Conservation (phyloP, 2,113 vertebrate species). For the Rhagologus leucostigma region DNA sequence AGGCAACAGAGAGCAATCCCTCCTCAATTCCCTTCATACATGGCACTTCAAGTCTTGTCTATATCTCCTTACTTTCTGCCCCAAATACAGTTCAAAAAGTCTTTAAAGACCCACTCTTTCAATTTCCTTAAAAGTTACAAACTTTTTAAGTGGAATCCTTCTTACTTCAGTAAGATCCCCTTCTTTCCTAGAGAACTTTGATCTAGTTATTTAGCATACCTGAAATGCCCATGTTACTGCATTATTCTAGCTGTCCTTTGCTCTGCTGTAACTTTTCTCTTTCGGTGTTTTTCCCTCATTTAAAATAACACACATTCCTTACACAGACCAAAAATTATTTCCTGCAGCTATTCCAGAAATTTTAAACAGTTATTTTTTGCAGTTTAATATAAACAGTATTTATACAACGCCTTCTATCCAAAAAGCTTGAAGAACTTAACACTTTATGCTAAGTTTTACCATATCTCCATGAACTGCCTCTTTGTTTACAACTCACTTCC, state of each 20-base stretch:
- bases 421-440: conserved; percentile 24
- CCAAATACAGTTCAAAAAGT: background rate
- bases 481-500: background rate
- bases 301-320: conserved; percentile 22
- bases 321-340: conserved; percentile 6
- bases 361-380: background rate
- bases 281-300: conserved; percentile 32
- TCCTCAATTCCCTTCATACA: background rate
- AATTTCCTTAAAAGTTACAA: background rate
- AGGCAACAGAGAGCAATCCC: background rate
- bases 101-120: background rate
- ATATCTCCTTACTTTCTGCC: background rate
- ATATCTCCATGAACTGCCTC: background rate
- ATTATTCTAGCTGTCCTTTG: background rate
- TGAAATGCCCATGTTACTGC: background rate
- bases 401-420: background rate
- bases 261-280: background rate
- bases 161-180: background rate
- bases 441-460: background rate
- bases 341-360: conserved; percentile 34
- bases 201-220: background rate
- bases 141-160: background rate
- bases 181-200: background rate
- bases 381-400: conserved; percentile 30
- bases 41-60: background rate